These are phyloP conservation scores for Eulemur albifrons DNA, from an alignment of 2,797 vertebrate species.

Conservation along the genomic window DNA sequence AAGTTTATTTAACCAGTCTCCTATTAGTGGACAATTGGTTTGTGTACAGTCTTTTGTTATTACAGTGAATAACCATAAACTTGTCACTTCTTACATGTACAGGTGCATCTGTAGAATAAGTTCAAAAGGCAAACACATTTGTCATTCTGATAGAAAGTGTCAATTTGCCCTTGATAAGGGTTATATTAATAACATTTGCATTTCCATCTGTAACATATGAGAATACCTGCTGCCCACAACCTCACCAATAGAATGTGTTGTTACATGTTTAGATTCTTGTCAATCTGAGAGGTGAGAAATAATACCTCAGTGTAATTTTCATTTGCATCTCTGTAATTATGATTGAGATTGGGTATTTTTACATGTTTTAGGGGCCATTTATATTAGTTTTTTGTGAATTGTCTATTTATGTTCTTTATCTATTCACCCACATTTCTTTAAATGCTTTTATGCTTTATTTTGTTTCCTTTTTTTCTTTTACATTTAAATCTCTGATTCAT, in stretches of 20 bases:
- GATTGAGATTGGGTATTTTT: background rate
- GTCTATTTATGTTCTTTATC: background rate
- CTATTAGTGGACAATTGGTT: background rate
- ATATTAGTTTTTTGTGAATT: background rate
- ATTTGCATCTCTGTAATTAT: background rate
- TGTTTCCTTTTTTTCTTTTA: background rate
- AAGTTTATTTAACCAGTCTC: conserved; percentile 8
- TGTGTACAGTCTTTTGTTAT: background rate
- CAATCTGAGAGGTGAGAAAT: conserved; percentile 8
- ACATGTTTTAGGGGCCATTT: background rate
- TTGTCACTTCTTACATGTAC: background rate
- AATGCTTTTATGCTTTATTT: background rate
- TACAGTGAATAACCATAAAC: background rate
- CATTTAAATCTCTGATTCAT: background rate
- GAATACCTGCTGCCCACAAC: background rate
- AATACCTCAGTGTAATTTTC: background rate
- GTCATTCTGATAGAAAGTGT: background rate
- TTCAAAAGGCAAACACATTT: conserved; percentile 48
- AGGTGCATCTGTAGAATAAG: background rate
- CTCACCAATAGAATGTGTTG: background rate
- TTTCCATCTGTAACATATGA: background rate
- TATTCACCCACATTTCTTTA: conserved; percentile 11
- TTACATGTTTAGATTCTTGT: background rate
- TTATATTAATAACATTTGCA: background rate
- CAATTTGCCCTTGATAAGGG: background rate